Base-by-base conservation (phyloP, 2,797 vertebrate genomes). In the Sebastes variabilis region DNA sequence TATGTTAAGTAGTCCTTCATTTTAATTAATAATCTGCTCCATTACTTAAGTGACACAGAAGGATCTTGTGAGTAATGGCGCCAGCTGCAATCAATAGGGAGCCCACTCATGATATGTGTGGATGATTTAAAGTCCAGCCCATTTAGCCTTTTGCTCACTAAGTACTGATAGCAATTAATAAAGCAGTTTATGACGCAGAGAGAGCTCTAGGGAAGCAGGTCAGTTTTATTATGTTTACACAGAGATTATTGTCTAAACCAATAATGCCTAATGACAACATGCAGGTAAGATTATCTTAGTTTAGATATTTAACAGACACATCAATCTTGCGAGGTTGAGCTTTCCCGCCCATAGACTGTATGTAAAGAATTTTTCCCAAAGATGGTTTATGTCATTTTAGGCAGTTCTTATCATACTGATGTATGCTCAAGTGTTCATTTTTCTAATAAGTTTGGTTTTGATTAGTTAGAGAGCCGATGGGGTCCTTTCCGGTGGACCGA, bases 21-120 rank as follows among this genome's bases (percentile, higher is more conserved):
- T 85, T 85, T 86, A 87, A 93, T 90, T 84, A 87, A 94, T 92
- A 89, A 89, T 87, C 81, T 87, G 52, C 80, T 78, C 81, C 83
- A 86, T 90, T 91, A 93, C 84, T 89, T 88, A 90, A 92, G 89
- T 82, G 78, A 83, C 80, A 88, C 66, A 3, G 75, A 2, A 25
- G 88, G 77, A 75, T 83, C 70, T 79, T 82, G 61, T 80, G 75
- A 91, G 79, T 86, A 84, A 88, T 82, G 72, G 71, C 74, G 49
- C 38, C 74, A 82, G 79, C 68, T 73, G 67, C 66, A 67, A 87
- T 92, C 87, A 72, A 86, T 88, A 76, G 54, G 77, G 71, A 85
- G 66, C 24, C 82, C 77, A 66, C 68, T 85, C 38, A 20, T 32
- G 59, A 60, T 70, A 52, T 46, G 69, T 79, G 78, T 5, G 27